A percentile compares a stretch with the other conserved stretches of the same genome.
Conservation (phyloP, 2,888 invertebrate genomes). For the Morpho helenor region DNA sequence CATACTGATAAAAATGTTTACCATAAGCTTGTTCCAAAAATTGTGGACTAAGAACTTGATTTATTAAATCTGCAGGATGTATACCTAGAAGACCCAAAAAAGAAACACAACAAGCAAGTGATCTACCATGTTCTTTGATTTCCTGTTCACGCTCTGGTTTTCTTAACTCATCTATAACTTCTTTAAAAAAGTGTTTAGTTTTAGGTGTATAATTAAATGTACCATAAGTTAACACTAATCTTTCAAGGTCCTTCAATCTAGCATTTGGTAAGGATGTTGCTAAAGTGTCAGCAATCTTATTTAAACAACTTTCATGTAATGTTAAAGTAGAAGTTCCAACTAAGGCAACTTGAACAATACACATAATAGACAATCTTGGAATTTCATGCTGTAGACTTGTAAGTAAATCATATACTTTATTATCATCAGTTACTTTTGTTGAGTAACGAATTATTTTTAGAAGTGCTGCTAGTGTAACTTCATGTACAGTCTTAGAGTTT, state of each 20-base stretch:
- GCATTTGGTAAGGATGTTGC: constrained; percentile 59
- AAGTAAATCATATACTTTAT: constrained; percentile 71
- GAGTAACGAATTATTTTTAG: constrained; percentile 83
- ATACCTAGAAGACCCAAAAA: constrained; percentile 78
- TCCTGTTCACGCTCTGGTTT: constrained; percentile 75
- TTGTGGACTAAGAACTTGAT: constrained; percentile 74
- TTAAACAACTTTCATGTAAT: constrained; percentile 54
- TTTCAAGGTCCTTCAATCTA: constrained; percentile 87
- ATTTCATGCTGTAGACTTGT: constrained; percentile 76
- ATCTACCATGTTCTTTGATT: constrained; percentile 77
- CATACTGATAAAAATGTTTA: constrained; percentile 58
- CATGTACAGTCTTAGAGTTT: constrained; percentile 76
- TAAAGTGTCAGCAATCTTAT: constrained; percentile 72
- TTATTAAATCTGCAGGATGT: constrained; percentile 80
- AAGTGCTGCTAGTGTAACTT: constrained; percentile 82
- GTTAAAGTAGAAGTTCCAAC: constrained; percentile 74
- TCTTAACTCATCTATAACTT: constrained; percentile 70
- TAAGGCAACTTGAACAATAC: constrained; percentile 83
- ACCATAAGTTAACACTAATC: constrained; percentile 80
- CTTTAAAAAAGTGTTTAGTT: constrained; percentile 56
- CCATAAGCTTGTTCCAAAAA: constrained; percentile 79
- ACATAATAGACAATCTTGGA: constrained; percentile 78
- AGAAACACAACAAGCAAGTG: constrained; percentile 80
- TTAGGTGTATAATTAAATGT: constrained; percentile 80
- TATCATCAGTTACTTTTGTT: constrained; percentile 54